Conservation (phyloP, 2,888 invertebrate species). For the Cosmopolites sordidus region DNA sequence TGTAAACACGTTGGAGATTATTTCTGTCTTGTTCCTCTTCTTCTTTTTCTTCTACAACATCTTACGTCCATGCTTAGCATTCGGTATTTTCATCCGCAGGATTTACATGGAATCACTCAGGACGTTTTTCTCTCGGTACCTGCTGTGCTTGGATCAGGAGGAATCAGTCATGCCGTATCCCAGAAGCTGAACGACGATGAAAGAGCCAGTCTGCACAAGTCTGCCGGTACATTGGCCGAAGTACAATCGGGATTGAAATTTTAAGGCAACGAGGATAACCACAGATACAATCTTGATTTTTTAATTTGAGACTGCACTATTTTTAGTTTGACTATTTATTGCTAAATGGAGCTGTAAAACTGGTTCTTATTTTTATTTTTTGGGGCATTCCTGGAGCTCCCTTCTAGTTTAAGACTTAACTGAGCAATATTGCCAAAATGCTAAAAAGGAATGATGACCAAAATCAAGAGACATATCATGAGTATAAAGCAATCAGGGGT, state of each 20-base stretch:
- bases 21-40: too few species aligned
- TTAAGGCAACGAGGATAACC: background rate
- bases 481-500: too few species aligned
- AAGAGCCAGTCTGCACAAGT: constrained; percentile 57
- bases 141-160: constrained; percentile 66
- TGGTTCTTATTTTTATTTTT: too few species aligned
- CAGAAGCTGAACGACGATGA: constrained; percentile 68
- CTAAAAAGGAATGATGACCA: too few species aligned
- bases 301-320: too few species aligned
- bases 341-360: too few species aligned
- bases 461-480: too few species aligned
- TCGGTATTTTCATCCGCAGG: constrained; percentile 52
- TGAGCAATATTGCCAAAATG: too few species aligned
- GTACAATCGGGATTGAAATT: constrained; percentile 25
- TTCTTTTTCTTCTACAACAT: background rate
- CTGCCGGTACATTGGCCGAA: constrained; percentile 51
- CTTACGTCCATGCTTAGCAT: background rate
- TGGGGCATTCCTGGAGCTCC: too few species aligned
- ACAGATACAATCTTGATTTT: too few species aligned
- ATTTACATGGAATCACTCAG: constrained; percentile 71
- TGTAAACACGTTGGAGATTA: background rate
- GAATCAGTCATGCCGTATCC: constrained; percentile 68
- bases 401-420: too few species aligned
- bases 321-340: too few species aligned
- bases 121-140: constrained; percentile 87